These are phyloP conservation scores for Phaonia tiefii DNA, from an alignment of 2,888 invertebrate genomes.

Conservation along the genomic window DNA sequence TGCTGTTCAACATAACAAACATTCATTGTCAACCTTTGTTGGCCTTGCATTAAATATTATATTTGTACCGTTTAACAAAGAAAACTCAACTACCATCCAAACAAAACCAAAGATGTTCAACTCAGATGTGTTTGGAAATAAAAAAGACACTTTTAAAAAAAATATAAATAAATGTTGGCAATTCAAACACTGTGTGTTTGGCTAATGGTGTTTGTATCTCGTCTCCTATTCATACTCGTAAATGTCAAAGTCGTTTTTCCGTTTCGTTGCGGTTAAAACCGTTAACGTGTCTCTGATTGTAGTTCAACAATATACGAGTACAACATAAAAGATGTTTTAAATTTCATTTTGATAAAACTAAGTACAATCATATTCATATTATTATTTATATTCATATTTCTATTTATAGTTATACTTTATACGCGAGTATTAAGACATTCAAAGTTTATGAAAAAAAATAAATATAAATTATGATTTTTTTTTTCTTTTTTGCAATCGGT, in stretches of 20 bases:
- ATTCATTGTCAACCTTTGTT: conserved; percentile 40
- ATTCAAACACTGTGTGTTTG: no score
- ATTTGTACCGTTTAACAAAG: background rate
- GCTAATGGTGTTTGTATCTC: no score
- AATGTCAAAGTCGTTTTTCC: conserved; percentile 26
- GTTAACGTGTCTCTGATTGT: background rate
- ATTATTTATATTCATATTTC: background rate
- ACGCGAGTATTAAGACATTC: background rate
- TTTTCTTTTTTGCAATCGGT: no score
- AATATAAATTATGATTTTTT: background rate
- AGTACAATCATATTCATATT: no score
- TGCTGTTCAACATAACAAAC: background rate
- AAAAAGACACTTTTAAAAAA: no score
- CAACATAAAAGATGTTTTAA: background rate
- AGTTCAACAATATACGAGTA: background rate
- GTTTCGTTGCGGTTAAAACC: conserved; percentile 1
- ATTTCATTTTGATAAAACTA: conserved; percentile 23
- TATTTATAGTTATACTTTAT: background rate
- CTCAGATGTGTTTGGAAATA: background rate
- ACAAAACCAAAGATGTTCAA: background rate
- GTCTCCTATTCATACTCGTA: background rate
- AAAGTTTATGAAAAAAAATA: background rate
- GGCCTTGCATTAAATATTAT: conserved; percentile 42
- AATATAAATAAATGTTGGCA: no score
- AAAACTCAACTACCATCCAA: background rate